Evolutionary conservation across 2,113 vertebrate species (phyloP).

Genomic region (Gnathonemus longibarbis): DNA sequence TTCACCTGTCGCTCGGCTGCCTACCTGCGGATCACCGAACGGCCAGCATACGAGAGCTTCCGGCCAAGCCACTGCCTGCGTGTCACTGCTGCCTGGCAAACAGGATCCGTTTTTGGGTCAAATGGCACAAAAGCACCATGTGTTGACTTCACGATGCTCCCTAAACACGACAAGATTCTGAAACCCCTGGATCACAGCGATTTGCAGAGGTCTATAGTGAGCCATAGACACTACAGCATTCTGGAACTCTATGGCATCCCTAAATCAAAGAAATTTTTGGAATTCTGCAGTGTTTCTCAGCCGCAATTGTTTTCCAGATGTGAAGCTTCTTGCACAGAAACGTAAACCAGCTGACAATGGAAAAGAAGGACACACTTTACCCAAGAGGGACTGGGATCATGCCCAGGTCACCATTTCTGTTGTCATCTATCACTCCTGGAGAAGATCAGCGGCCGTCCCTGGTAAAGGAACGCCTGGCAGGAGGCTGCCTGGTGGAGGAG

Average conservation of each 20-base stretch:
- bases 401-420: not conserved
- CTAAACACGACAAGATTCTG: not conserved
- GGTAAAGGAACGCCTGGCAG: not conserved
- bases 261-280: not conserved
- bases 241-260: not conserved
- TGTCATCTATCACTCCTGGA: not conserved
- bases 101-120: not conserved
- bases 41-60: not conserved
- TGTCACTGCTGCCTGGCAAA: not conserved
- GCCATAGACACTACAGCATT: not conserved
- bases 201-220: not conserved
- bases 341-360: not conserved
- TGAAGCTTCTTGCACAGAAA: not conserved
- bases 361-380: conserved; percentile 9
- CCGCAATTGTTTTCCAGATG: not conserved
- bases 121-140: not conserved
- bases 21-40: not conserved
- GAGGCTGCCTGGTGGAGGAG: not conserved
- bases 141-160: not conserved
- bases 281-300: not conserved
- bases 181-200: not conserved
- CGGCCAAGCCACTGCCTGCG: not conserved
- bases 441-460: not conserved
- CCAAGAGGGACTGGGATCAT: not conserved
- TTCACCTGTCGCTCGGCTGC: not conserved